A percentile compares a stretch with the other conserved stretches of the same genome.
phyloP scores from a whole-genome alignment of 2,113 vertebrate genomes.

The Archilochus colubris region DNA sequence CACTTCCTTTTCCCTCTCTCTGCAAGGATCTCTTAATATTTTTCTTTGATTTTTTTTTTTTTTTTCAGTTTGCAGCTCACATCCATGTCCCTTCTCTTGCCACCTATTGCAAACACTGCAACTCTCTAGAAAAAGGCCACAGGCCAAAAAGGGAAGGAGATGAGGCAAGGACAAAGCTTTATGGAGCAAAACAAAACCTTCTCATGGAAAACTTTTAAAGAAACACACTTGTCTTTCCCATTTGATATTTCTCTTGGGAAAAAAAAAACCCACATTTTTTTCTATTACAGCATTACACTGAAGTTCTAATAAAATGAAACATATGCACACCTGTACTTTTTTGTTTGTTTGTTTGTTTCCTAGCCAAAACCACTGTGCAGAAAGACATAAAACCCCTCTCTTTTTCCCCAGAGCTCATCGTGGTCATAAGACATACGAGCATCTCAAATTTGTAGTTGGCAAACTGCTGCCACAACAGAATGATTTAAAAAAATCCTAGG shows the following conservation, averaged over 20 bases:
- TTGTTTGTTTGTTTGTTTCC: neutral
- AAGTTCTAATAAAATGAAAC: neutral
- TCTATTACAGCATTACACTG: neutral
- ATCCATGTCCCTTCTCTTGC: neutral
- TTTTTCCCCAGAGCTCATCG: neutral
- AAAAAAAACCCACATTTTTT: neutral
- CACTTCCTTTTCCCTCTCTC: neutral
- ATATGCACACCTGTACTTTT: accelerated
- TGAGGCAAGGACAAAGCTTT: neutral
- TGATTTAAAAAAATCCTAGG: neutral
- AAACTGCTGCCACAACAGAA: neutral
- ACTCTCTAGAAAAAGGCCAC: neutral
- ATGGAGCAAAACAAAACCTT: neutral
- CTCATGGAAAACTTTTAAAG: neutral
- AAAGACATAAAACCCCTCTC: neutral
- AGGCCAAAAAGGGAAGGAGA: neutral
- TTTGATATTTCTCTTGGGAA: neutral
- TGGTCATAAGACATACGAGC: neutral
- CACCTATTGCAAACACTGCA: neutral
- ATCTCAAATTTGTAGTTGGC: neutral
- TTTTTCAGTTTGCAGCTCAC: neutral
- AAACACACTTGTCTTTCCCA: neutral
- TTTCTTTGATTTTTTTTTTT: neutral
- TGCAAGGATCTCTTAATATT: neutral
- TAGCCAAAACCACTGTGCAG: neutral